Evolutionary conservation across 2,888 invertebrate species (phyloP).

Genomic region (Platerodrilus igneus): DNA sequence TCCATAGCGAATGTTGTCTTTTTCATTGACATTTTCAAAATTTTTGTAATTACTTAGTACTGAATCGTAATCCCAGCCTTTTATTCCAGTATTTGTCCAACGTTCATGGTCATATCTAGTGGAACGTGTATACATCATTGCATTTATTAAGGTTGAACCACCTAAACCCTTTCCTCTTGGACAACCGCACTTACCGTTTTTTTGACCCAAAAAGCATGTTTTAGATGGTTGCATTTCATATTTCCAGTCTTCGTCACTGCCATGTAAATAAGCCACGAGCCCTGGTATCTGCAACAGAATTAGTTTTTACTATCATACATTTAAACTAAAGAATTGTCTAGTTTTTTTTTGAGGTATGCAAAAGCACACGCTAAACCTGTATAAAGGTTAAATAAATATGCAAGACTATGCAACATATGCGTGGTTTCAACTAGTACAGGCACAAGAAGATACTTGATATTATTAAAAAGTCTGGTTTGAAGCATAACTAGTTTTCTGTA

Average conservation of each 20-base stretch:
- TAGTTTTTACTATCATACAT: too few species aligned
- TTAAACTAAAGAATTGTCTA: too few species aligned
- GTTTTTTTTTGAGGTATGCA: too few species aligned
- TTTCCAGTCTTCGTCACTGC: constrained; percentile 37
- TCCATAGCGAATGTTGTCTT: neutral
- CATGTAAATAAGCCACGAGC: constrained; percentile 31
- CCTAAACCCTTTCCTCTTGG: constrained; percentile 5
- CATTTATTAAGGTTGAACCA: constrained; percentile 2
- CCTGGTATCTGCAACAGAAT: constrained; percentile 33
- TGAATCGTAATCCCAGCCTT: constrained; percentile 4
- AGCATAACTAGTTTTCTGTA: too few species aligned
- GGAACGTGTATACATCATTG: constrained; percentile 3
- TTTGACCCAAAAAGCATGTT: constrained; percentile 31
- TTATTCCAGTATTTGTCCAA: neutral
- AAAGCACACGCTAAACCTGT: too few species aligned
- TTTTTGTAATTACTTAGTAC: neutral
- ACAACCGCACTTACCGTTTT: constrained; percentile 8
- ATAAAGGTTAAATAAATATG: too few species aligned
- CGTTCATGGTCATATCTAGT: constrained; percentile 55
- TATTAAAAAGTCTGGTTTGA: too few species aligned
- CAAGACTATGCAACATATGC: too few species aligned
- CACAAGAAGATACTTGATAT: too few species aligned
- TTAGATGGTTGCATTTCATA: constrained; percentile 32
- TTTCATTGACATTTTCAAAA: neutral
- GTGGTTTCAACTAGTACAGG: too few species aligned